Base-by-base conservation (phyloP, 2,888 invertebrate species). In the Hemithea aestivaria region DNA sequence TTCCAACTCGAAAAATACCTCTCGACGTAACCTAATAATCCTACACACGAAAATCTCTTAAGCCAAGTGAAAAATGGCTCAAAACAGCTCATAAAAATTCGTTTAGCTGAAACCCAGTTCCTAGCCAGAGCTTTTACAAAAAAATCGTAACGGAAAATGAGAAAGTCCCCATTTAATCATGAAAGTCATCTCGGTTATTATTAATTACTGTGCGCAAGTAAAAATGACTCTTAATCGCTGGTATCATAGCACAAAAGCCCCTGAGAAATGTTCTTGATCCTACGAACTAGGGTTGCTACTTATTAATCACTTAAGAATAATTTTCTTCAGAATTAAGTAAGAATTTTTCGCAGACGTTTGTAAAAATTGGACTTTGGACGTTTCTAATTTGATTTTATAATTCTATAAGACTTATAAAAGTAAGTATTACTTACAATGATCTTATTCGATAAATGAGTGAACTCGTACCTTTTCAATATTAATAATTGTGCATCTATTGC, bases 151-250 rank as follows among this genome's bases (percentile, higher is more conserved):
- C 42, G 40, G 45, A 58, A 55, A 52, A 47, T 47, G 52, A 56
- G 53, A 56, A 51, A 42, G 46, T 45, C 46, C 39, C 51, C 40
- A 39, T 54, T 51, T 57, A 46, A 59, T 51, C 51, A 56, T 57
- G 58, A 52, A 54, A 46, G 46, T 49, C 43, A 48, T 51, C 44
- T 56, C 47, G 47, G 54, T 51, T 63, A 60, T 40, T 45, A 33
- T 48, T 52, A 47, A 52, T 51, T 48, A 43, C 50, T 39, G 35
- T 32, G 46, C 47, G 53, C 62, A 67, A 67, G 59, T 67, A 69
- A 73, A 74, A 73, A 66, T 66, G 59, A 66, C 58, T 70, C 64
- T 63, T 73, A 72, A 74, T 72, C 61, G 65, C 62, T 54, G 62
- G 73, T 69, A 67, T 73, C 68, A 67, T 57, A 61, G 64, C 60